Percentiles rank a stretch among this genome's conserved stretches.
These are phyloP conservation scores for Helleia helle DNA, from an alignment of 2,888 invertebrate species.

Conservation along the genomic window DNA sequence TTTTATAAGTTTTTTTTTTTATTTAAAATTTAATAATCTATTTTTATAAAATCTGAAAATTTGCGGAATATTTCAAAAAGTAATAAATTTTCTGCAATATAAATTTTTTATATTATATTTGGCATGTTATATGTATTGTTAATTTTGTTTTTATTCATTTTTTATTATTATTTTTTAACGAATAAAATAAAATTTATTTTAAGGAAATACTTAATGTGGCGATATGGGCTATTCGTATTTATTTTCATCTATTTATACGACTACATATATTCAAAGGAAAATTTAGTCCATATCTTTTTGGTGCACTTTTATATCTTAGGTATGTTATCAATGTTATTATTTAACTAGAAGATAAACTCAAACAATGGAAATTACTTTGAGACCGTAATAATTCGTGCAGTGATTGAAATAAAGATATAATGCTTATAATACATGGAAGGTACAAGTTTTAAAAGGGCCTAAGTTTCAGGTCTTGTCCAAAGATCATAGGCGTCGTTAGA, in stretches of 20 bases:
- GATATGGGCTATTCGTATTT: neutral
- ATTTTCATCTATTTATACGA: neutral
- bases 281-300: slow-evolving; percentile 28
- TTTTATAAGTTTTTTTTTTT: slow-evolving; percentile 8
- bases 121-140: slow-evolving; percentile 4
- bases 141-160: slow-evolving; percentile 6
- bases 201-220: neutral
- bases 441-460: slow-evolving; percentile 12
- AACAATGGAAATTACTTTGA: slow-evolving; percentile 47
- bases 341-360: slow-evolving; percentile 21
- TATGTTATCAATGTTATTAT: slow-evolving; percentile 23
- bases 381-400: slow-evolving; percentile 41
- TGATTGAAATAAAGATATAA: slow-evolving; percentile 42
- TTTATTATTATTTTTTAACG: slow-evolving; percentile 4
- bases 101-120: slow-evolving; percentile 5
- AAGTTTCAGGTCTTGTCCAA: slow-evolving; percentile 6
- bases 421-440: slow-evolving; percentile 56
- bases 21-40: slow-evolving; percentile 4
- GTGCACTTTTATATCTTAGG: slow-evolving; percentile 24
- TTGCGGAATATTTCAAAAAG: slow-evolving; percentile 7
- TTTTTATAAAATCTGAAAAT: slow-evolving; percentile 8
- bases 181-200: slow-evolving; percentile 2
- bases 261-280: slow-evolving; percentile 3
- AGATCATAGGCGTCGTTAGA: neutral
- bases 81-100: neutral